Base-by-base conservation (phyloP, 2,888 invertebrate genomes). In the Beris chalybata region DNA sequence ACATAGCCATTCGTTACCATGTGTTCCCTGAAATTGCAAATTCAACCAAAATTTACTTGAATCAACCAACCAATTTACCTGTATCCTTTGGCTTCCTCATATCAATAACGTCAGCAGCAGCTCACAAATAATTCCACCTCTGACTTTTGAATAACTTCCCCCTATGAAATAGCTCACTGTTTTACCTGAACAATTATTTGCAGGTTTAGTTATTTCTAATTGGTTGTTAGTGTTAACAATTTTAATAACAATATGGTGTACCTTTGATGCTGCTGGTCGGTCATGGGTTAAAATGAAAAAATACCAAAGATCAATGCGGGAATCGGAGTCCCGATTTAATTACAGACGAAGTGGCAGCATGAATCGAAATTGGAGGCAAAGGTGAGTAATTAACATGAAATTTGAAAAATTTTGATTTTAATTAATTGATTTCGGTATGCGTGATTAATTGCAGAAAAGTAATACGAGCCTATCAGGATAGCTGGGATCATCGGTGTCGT, bases 241-340 rank as follows among this genome's bases (percentile, higher is more conserved):
- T 63, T 76, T 91, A 70, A 85, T 91, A 71, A 91, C 91, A 5
- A 87, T 91, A 44, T 93, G 92, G 91, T 93, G 93, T 79, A 90
- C 90, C 3, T 93, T 90, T 80, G 93, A 93, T 81, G 85, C 90
- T 1, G 93, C 92, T n/a, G 93, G 93, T 13, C 83, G 91, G 61
- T 91, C 91, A 56, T 93, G 93, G 93, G 92, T 93, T 31, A 92
- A 93, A 81, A 91, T 93, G 91, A 92, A 92, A 78, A 86, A 91
- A 74, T 93, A 91, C 79, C 92, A 93, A 79, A 85, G 91, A 69
- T 92, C 91, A 71, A 87, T 91, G 86, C 85, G 88, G 71, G 89
- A 90, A 76, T 86, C 88, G 29, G 89, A 90, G 77, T 87, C 88
- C n/a, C 85, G 89, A 72, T 87, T 87, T 74, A 89, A 89, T 75